Evolutionary conservation across 1,140 invertebrate genomes (phyloP).

Genomic region (Heterodera carotae): DNA sequence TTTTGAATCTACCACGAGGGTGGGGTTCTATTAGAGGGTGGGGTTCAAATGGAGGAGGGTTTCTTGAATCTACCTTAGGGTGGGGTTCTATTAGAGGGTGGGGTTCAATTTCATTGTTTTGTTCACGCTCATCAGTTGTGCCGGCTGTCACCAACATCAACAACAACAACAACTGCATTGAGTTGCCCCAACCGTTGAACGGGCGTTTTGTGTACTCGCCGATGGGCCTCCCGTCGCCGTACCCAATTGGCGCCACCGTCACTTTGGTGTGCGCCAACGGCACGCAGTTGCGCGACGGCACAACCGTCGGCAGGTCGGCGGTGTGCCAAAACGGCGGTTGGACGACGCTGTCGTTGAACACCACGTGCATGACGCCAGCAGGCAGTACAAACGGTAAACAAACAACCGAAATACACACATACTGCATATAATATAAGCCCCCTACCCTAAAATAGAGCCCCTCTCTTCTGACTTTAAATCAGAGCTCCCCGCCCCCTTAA

Average conservation of each 20-base stretch:
- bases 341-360: background rate
- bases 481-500: no score
- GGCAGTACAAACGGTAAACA: background rate
- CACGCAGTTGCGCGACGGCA: slow-evolving; percentile 28
- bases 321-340: slow-evolving; percentile 5
- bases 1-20: no score
- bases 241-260: slow-evolving; percentile 28
- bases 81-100: no score
- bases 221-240: slow-evolving; percentile 4
- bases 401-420: no score
- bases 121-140: slow-evolving; percentile 7
- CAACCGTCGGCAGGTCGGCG: slow-evolving; percentile 9
- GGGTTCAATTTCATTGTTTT: background rate
- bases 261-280: slow-evolving; percentile 29
- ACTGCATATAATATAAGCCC: no score
- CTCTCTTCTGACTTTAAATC: no score
- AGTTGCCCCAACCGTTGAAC: slow-evolving; percentile 21
- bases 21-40: no score
- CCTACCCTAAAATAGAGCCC: no score
- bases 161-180: slow-evolving; percentile 8
- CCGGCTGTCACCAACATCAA: no score
- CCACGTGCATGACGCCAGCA: background rate
- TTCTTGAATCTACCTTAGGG: no score
- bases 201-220: slow-evolving; percentile 29
- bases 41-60: no score